Percentiles rank a stretch among this genome's conserved stretches.
Evolutionary conservation across 1,140 invertebrate species (phyloP).

Genomic region (Muscidifurax raptorellus): DNA sequence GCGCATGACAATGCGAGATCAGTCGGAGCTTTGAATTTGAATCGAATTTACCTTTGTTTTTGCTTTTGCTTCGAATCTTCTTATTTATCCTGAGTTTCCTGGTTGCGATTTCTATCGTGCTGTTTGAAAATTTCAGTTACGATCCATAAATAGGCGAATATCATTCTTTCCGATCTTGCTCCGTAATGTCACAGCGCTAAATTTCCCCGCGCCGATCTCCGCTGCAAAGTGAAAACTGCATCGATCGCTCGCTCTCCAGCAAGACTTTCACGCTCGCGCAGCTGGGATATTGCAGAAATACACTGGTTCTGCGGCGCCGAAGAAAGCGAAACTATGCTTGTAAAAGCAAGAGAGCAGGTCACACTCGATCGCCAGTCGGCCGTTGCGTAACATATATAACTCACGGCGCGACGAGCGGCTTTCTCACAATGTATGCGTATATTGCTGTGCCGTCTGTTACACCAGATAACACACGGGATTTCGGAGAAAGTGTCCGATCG

Average conservation of each 20-base stretch:
- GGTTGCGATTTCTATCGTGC: too few species aligned
- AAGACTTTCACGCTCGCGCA: constrained; percentile 11
- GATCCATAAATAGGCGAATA: too few species aligned
- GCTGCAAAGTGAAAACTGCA: constrained; percentile 27
- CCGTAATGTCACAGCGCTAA: not conserved
- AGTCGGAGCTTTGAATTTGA: not conserved
- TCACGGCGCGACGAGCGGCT: not conserved
- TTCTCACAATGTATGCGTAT: not conserved
- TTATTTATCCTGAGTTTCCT: not conserved
- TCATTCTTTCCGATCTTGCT: too few species aligned
- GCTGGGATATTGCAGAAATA: constrained; percentile 26
- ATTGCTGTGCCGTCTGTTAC: not conserved
- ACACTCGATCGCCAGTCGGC: not conserved
- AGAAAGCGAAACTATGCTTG: constrained; percentile 48
- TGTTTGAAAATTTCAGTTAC: too few species aligned
- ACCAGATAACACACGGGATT: not conserved
- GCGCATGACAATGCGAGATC: not conserved
- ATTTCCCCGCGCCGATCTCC: not conserved
- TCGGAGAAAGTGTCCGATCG: not conserved
- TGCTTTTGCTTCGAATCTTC: not conserved
- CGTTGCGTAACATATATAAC: not conserved
- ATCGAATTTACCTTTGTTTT: not conserved
- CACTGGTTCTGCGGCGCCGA: not conserved
- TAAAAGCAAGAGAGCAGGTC: not conserved
- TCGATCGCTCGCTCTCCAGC: not conserved